These are phyloP conservation scores for Cryptoprocta ferox DNA, from an alignment of 2,797 vertebrate genomes.

Conservation along the genomic window DNA sequence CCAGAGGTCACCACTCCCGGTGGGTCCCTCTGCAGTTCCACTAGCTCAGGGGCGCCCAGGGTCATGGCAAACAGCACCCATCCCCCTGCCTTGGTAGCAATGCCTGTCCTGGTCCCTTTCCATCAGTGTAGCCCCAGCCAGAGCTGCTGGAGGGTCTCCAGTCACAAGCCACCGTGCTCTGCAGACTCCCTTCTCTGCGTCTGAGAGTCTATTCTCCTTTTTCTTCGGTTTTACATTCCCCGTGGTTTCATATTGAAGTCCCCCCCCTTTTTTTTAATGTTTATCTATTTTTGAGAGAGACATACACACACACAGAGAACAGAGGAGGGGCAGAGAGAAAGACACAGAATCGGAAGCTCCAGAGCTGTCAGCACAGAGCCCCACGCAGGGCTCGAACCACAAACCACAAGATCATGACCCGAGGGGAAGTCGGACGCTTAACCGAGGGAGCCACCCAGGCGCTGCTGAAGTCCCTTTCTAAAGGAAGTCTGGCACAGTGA, in stretches of 20 bases:
- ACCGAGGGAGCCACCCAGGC: too few species aligned
- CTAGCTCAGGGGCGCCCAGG: background rate
- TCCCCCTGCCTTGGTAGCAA: background rate
- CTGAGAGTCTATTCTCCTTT: background rate
- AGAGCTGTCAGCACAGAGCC: too few species aligned
- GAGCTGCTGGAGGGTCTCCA: background rate
- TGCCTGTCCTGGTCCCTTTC: background rate
- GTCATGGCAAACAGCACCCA: background rate
- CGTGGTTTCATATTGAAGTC: background rate
- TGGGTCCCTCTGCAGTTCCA: background rate
- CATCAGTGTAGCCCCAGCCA: too few species aligned
- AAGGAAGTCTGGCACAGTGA: background rate
- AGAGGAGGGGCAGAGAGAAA: too few species aligned
- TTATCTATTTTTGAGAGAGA: too few species aligned
- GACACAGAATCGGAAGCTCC: too few species aligned
- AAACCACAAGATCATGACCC: too few species aligned
- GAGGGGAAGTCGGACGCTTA: too few species aligned
- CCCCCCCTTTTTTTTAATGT: too few species aligned
- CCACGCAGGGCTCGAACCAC: too few species aligned
- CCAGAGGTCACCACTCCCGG: background rate
- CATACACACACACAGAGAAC: too few species aligned
- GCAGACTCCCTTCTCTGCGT: background rate
- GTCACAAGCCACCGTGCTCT: background rate
- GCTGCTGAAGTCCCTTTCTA: background rate
- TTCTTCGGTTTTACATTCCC: too few species aligned